These are phyloP conservation scores for Callosobruchus maculatus DNA, from an alignment of 2,888 invertebrate genomes.

Conservation along the genomic window DNA sequence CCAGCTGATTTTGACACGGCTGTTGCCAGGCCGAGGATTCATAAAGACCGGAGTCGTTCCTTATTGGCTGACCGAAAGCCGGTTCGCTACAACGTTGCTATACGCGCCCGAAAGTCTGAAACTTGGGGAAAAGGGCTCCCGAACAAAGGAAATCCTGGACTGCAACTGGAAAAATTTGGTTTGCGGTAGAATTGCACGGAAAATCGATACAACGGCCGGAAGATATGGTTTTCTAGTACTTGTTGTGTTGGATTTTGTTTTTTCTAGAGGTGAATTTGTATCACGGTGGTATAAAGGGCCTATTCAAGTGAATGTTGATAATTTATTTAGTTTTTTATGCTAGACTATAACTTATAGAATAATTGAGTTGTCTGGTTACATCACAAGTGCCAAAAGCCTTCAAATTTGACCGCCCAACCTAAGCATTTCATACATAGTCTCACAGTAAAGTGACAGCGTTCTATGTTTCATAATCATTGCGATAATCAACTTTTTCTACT, in stretches of 20 bases:
- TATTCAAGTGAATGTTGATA: too few relatives aligned
- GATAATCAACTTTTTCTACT: too few relatives aligned
- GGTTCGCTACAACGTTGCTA: slow-evolving; percentile 19
- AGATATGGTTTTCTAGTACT: background rate
- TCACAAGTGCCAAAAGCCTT: too few relatives aligned
- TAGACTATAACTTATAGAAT: too few relatives aligned
- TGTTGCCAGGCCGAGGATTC: slow-evolving; percentile 45
- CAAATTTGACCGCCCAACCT: too few relatives aligned
- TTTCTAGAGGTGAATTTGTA: too few relatives aligned
- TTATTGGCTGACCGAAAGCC: slow-evolving; percentile 34
- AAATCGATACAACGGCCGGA: background rate
- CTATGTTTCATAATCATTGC: too few relatives aligned
- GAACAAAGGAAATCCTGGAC: background rate
- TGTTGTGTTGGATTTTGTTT: background rate
- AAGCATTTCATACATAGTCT: too few relatives aligned
- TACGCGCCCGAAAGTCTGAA: background rate
- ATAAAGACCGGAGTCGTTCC: slow-evolving; percentile 31
- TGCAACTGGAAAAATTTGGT: background rate
- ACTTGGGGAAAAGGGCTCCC: background rate
- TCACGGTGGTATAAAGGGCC: too few relatives aligned
- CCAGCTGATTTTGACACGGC: slow-evolving; percentile 47
- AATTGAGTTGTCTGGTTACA: too few relatives aligned
- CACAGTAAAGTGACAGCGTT: too few relatives aligned
- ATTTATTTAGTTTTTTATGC: too few relatives aligned
- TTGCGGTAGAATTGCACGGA: background rate